Base-by-base conservation (phyloP, 2,888 invertebrate species). In the Leptinotarsa haldemani region DNA sequence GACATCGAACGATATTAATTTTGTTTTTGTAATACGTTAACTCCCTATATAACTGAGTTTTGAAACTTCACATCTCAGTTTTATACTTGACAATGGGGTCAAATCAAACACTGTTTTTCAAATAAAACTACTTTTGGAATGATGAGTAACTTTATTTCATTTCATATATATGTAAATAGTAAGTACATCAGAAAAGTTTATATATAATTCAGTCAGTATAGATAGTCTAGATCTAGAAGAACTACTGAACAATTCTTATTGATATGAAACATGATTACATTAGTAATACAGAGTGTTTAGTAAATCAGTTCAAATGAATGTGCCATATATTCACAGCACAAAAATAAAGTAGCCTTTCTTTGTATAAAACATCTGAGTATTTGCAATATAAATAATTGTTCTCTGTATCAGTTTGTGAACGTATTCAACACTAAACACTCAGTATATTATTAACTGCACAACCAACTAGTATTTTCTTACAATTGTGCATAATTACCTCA, bases 141-240 rank as follows among this genome's bases (percentile, higher is more conserved):
- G n/a, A 68, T 72, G 70, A 73, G 65, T 65, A 73, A 77, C 74
- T 74, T 77, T 77, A 74, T 74, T 76, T 40, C 56, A 47, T 73
- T 47, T 40, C 40, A 40, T 40, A 40, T 12, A 70, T 70, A 71
- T 58, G 66, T 77, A 77, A 73, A 74, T 74, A 74, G 74, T 71
- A 74, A 77, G 77, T 77, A 77, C 73, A 73, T 77, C 77, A 77
- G 74, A 77, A 77, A 77, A 71, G 65, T 73, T 71, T 75, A 74
- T 71, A 73, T 69, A 65, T 72, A 68, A 71, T 74, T 77, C 77
- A 77, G 77, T 77, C 77, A 77, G 74, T 73, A 76, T 40, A 40
- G 69, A 66, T 72, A 73, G 63, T 73, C 71, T 71, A 69, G 58
- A 74, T 73, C 71, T 71, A 69, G 66, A 74, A 71, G 74, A 67